phyloP scores from a whole-genome alignment of 2,797 vertebrate species.

The Danio aesculapii region DNA sequence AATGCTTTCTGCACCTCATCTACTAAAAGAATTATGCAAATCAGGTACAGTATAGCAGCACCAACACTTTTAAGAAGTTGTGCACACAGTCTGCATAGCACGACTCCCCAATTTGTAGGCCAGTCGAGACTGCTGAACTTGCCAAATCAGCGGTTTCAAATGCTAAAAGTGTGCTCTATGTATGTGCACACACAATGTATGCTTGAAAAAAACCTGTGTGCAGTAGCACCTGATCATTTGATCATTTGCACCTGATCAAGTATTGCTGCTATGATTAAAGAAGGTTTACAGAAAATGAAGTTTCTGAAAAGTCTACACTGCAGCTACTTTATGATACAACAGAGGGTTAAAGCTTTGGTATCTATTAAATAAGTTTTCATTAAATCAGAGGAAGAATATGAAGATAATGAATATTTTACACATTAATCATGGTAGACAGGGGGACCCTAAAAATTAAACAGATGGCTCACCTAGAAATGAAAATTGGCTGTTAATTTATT shows the following conservation, averaged over 20 bases:
- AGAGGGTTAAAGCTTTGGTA: neutral
- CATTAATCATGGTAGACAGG: neutral
- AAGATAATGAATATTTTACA: neutral
- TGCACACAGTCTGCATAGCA: neutral
- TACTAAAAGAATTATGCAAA: constrained; percentile 7
- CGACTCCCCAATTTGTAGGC: neutral
- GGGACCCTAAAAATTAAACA: neutral
- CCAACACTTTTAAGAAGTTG: neutral
- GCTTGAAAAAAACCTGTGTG: neutral
- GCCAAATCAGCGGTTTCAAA: constrained; percentile 13
- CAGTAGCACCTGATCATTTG: neutral
- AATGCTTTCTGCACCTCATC: neutral
- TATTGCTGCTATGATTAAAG: neutral
- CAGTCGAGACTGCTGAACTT: neutral
- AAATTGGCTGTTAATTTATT: too few relatives aligned
- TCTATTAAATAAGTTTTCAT: neutral
- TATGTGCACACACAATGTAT: neutral
- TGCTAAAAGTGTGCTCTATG: neutral
- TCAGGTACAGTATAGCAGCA: neutral
- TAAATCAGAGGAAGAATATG: neutral
- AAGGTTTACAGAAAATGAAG: neutral
- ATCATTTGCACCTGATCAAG: too few relatives aligned
- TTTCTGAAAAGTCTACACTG: neutral
- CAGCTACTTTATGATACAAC: neutral
- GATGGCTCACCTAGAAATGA: too few relatives aligned